phyloP scores from a whole-genome alignment of 2,797 vertebrate species.

The Cryptoblepharus egeriae region DNA sequence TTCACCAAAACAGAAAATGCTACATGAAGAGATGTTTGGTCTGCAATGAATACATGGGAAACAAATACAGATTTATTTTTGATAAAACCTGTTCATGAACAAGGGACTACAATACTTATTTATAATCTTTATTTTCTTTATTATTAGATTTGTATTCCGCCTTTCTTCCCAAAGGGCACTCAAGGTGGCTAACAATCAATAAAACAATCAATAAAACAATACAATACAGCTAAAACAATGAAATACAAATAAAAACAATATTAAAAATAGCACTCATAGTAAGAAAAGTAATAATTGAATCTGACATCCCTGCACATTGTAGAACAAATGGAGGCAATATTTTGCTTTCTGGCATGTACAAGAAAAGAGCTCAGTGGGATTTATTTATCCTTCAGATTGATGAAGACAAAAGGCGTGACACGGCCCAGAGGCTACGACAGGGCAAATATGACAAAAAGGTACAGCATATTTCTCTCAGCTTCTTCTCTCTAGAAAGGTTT shows the following conservation, averaged over 20 bases:
- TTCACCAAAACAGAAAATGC: not conserved
- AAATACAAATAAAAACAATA: no score
- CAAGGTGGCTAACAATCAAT: no score
- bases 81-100: not conserved
- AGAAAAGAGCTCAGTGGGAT: constrained; percentile 57
- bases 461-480: constrained; percentile 20
- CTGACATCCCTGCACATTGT: not conserved
- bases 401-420: constrained; percentile 89
- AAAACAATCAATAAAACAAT: no score
- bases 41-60: not conserved
- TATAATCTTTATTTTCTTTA: no score
- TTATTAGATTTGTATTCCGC: no score
- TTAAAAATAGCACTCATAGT: constrained; percentile 8
- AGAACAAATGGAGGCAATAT: constrained; percentile 9
- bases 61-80: not conserved
- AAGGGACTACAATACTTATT: constrained; percentile 28
- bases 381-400: constrained; percentile 85
- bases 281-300: constrained; percentile 33
- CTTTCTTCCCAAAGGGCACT: no score
- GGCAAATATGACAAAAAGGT: constrained; percentile 97
- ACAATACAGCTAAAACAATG: no score
- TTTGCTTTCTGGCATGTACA: constrained; percentile 24
- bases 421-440: constrained; percentile 78
- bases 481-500: not conserved
- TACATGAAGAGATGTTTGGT: not conserved